These are phyloP conservation scores for Nemopilema nomurai DNA, from an alignment of 30 jellyfish, hydroid and myxozoan genomes.

Conservation along the genomic window DNA sequence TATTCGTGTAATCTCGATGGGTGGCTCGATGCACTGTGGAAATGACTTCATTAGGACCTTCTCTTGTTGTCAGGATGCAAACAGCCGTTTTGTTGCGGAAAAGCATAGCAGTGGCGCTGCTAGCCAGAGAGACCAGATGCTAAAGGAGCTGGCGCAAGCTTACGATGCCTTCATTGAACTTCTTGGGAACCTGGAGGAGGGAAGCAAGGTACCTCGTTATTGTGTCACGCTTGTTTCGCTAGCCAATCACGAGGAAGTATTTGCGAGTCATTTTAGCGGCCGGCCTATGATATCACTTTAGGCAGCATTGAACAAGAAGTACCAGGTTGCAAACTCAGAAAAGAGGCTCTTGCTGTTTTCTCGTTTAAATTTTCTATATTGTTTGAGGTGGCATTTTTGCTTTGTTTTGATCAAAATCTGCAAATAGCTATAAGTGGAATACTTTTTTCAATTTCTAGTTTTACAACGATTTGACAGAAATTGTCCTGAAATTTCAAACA, in stretches of 20 bases:
- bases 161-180: constrained; percentile 81
- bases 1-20: neutral
- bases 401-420: too few species aligned
- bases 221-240: neutral
- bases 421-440: too few species aligned
- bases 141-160: constrained; percentile 88
- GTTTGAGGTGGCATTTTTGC: too few species aligned
- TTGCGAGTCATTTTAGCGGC: neutral
- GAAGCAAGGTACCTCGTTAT: constrained; percentile 59
- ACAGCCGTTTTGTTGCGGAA: constrained; percentile 61
- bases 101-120: constrained; percentile 74
- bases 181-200: constrained; percentile 77
- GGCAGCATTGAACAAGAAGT: neutral
- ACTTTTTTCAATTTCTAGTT: constrained; percentile 31
- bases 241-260: neutral
- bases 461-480: constrained; percentile 83
- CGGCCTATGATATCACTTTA: neutral
- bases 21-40: neutral
- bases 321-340: too few species aligned
- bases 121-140: constrained; percentile 78
- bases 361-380: too few species aligned
- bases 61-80: constrained; percentile 55
- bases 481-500: constrained; percentile 74
- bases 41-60: neutral
- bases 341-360: too few species aligned